A percentile compares a stretch with the other conserved stretches of the same genome.
Evolutionary conservation across 2,797 vertebrate genomes (phyloP).

Genomic region (Falco naumanni): DNA sequence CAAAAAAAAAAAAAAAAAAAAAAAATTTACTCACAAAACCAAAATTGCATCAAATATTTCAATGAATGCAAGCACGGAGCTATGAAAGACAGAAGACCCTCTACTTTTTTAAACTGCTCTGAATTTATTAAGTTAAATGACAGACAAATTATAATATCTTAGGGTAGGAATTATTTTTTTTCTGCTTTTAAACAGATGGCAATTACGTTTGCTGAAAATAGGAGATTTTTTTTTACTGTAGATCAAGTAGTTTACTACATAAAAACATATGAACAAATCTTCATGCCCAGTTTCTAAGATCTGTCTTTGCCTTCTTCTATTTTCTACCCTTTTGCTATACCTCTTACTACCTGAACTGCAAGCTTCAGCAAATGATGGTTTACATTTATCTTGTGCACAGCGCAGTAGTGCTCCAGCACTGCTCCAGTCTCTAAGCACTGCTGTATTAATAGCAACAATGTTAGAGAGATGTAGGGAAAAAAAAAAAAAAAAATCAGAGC

Average conservation of each 20-base stretch:
- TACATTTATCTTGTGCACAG: not conserved
- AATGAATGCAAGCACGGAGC: not conserved
- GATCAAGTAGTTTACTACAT: not conserved
- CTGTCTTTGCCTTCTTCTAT: not conserved
- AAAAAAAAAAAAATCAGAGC: not conserved
- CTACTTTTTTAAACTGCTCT: not conserved
- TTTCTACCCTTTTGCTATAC: not conserved
- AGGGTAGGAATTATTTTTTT: not conserved
- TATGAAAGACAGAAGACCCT: not conserved
- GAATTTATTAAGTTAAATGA: not conserved
- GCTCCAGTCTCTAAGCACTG: not conserved
- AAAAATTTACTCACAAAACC: not conserved
- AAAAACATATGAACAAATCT: not conserved
- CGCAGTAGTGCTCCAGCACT: not conserved
- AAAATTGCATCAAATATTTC: not conserved
- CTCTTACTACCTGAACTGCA: not conserved
- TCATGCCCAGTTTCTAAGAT: not conserved
- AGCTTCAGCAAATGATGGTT: not conserved
- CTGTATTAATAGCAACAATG: conserved; percentile 14
- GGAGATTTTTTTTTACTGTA: not conserved
- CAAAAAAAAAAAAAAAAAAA: not conserved
- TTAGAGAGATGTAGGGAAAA: not conserved
- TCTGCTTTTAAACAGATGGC: not conserved
- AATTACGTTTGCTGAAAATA: not conserved
- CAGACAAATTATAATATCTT: not conserved